Base-by-base conservation (phyloP, 2,888 invertebrate species). In the Halictus ligatus region DNA sequence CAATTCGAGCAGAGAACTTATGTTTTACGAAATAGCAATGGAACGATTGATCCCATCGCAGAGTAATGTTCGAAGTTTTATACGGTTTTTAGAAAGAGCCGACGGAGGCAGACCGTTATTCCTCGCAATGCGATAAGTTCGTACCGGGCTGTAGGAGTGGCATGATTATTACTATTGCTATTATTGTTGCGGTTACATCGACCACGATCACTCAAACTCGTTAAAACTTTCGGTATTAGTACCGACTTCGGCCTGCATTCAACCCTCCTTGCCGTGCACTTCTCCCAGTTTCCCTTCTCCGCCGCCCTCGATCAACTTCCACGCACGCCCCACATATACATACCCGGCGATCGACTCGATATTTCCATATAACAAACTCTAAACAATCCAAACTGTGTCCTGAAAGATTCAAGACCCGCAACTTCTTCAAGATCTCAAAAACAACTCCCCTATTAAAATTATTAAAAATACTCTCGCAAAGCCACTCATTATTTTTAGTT, bases 121-220 rank as follows among this genome's bases (percentile, higher is more conserved):
- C 81, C 84, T 85, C 91, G 90, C 88, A 92, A 90, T 89, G 92
- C 92, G 92, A 93, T 93, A 93, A 94, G 92, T 93, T 92, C 90
- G 93, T 94, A 94, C 94, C 93, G 90, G 89, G 90, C 89, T 88
- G 86, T 85, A 89, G 91, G 89, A 89, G 91, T 89, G 92, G 90
- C 86, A 91, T 91, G 92, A 92, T 93, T 92, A 92, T 92, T 93
- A 91, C 89, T 91, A 93, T 94, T 93, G 93, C 94, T 93, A 93
- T 94, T 94, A 92, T 94, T 94, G 93, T 94, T 94, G 94, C 93
- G 93, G 94, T 92, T 92, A 92, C 94, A 95, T 95, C 94, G 95
- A 94, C 94, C 93, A 92, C 93, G 94, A 95, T 94, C 95, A 94
- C 92, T 95, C 94, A 94, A 94, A 95, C 94, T 95, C 94, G 95